Evolutionary conservation across 2,888 invertebrate species (phyloP), one percentile per base, ranked within the genome.

Genomic region (Catocala sponsa): DNA sequence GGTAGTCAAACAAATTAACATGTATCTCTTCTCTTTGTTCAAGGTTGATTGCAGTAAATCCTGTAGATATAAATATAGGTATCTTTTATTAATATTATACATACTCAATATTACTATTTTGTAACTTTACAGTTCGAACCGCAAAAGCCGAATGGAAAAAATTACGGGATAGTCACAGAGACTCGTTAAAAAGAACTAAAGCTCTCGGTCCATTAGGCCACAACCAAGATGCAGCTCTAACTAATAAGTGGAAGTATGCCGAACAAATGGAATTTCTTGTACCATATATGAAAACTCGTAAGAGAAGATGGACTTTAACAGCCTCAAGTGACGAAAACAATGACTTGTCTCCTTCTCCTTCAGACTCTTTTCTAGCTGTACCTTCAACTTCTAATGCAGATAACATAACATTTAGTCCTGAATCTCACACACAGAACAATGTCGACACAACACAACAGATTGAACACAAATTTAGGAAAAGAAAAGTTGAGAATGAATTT

Each of bases 61-160:
- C 25, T 25, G 1, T 25, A 25, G 4, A 25, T 25, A 25, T 25
- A 25, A 25, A 25, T 25, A 25, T 25, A 25, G 25, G 4, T 38
- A 9, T 38, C 9, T 25, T 0, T 42, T 7, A 25, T 25, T 33
- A n/a, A 1, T 43, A 42, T 5, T 35, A 41, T 48, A 15, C 5
- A 46, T 35, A 13, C 5, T 9, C 15, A 15, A 12, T n/a, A 46
- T 15, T 1, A 12, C 48, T 51, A 42, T 15, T 15, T 47, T 46
- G 6, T 54, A 35, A 49, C 41, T 47, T 78, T 78, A 9, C 65
- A 78, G 77, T 77, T 13, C 66, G 62, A 65, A 55, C 68, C 32
- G 77, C 77, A 11, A 78, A 78, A 59, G 72, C 72, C 0, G 79
- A 79, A 41, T 78, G 77, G 77, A 78, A 78, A 6, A 78, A 78